phyloP scores from a whole-genome alignment of 53 echinoderm and acorn worm genomes.

The Apostichopus leukothele region DNA sequence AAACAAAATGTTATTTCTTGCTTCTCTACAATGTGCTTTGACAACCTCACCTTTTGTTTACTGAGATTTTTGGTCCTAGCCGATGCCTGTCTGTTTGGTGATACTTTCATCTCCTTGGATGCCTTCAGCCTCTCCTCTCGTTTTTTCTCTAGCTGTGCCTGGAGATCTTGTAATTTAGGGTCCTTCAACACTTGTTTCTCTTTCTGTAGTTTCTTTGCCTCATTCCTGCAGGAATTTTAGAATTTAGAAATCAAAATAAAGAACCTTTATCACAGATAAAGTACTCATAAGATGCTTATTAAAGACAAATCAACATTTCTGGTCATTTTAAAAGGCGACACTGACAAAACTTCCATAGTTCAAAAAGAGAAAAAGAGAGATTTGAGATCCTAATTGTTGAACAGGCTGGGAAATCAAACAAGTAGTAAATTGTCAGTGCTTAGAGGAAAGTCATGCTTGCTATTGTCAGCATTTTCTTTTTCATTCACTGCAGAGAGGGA shows the following conservation, averaged over 20 bases:
- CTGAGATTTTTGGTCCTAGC: conserved; percentile 67
- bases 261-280: too few relatives aligned
- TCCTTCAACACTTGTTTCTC: conserved; percentile 65
- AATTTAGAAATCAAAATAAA: not conserved
- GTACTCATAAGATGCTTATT: too few relatives aligned
- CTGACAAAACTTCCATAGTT: too few relatives aligned
- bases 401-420: not conserved
- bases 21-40: too few relatives aligned
- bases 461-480: not conserved
- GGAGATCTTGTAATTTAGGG: conserved; percentile 76
- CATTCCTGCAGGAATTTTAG: conserved; percentile 52
- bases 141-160: conserved; percentile 76
- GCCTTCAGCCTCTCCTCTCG: conserved; percentile 76
- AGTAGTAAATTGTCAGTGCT: too few relatives aligned
- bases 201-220: conserved; percentile 62
- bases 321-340: too few relatives aligned
- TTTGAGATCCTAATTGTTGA: not conserved
- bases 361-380: too few relatives aligned
- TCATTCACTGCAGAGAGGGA: too few relatives aligned
- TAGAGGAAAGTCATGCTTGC: too few relatives aligned
- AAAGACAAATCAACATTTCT: too few relatives aligned
- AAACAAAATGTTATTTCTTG: too few relatives aligned
- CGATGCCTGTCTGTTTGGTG: conserved; percentile 73
- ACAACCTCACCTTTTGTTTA: conserved; percentile 72
- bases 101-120: conserved; percentile 77